Conservation (phyloP, 2,113 vertebrate species). For the Thamnophis sirtalis region DNA sequence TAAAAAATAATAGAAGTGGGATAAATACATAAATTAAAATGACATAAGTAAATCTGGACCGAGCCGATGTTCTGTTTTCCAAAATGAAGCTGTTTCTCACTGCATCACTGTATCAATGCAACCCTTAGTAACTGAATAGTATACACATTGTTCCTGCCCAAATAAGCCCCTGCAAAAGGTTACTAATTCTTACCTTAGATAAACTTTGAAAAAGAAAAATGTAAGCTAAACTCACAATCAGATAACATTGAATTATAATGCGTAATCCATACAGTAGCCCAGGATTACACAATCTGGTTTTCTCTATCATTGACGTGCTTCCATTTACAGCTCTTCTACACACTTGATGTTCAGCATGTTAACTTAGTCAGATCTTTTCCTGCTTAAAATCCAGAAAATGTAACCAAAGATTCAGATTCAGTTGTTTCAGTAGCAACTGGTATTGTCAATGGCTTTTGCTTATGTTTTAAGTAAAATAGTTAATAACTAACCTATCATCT, state of each 20-base stretch:
- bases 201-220: too few relatives aligned
- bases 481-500: neutral
- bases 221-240: too few relatives aligned
- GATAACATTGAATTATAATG: neutral
- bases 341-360: neutral
- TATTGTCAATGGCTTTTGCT: neutral
- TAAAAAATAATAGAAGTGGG: neutral
- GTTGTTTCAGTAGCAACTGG: neutral
- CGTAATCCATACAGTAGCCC: neutral
- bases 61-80: neutral
- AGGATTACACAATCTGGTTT: neutral
- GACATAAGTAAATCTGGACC: neutral
- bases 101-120: neutral
- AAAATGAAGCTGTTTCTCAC: neutral
- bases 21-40: neutral
- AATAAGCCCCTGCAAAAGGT: too few relatives aligned
- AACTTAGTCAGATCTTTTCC: neutral
- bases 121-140: too few relatives aligned
- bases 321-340: neutral
- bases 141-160: too few relatives aligned
- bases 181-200: too few relatives aligned
- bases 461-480: neutral
- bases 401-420: neutral
- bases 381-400: neutral
- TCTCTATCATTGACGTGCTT: neutral